Base-by-base conservation (phyloP, 2,113 vertebrate genomes). In the Pithys albifrons region DNA sequence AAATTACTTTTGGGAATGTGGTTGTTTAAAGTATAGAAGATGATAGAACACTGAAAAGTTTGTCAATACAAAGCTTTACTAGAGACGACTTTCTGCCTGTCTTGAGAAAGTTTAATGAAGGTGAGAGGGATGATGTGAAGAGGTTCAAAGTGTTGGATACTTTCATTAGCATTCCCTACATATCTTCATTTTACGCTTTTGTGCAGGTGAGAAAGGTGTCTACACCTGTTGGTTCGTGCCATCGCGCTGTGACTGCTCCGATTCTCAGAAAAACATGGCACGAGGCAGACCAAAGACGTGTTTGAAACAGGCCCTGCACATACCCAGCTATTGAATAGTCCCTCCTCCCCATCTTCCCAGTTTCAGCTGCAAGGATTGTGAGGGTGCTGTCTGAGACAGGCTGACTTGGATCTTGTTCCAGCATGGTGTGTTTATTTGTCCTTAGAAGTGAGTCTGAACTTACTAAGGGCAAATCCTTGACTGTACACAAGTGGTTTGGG, bases 301-400 rank as follows among this genome's bases (percentile, higher is more conserved):
- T 51, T 71, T 18, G 13, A 22, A 57, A n/a, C 75, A 31, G 19
- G n/a, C 15, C 8, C 25, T 19, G 2, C 79, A 19, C 22, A 65
- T 41, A 43, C 46, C 45, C 49, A 14, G 5, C 19, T 12, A 15
- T 13, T 19, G 41, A 24, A 2, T 9, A 37, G 19, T 31, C 71
- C 4, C 25, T 10, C 8, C 10, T 79, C 14, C 14, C 18, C 6
- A 5, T 31, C 28, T 52, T 89, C 39, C 11, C 23, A 0, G 0
- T 65, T 54, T 48, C 25, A 66, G 22, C 23, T 0, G 16, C 27
- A 55, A 64, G 52, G 58, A 8, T 31, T 78, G 24, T 46, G 51
- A 0, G 3, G 39, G 29, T 51, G 23, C 35, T 49, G 14, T 51
- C 51, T 28, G 23, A 31, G 66, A 6, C 16, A 39, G 27, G 12